Evolutionary conservation across 2,888 invertebrate genomes (phyloP).

Genomic region (Imbricaverruca yamaguchii): DNA sequence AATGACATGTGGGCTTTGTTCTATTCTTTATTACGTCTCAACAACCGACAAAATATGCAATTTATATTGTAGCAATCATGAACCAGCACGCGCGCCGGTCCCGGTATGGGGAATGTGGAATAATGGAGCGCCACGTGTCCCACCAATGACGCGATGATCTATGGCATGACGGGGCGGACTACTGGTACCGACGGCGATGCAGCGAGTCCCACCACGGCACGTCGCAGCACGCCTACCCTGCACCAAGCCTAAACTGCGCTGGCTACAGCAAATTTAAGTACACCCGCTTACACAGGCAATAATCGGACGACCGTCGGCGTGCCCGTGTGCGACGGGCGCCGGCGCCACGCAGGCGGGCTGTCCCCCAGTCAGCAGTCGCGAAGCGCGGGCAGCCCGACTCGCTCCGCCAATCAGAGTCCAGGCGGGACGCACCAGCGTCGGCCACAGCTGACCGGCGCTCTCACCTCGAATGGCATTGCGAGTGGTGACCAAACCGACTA

Average conservation of each 20-base stretch:
- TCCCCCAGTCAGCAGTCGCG: not conserved
- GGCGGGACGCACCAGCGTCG: not conserved
- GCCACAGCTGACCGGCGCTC: no score
- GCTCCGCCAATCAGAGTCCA: not conserved
- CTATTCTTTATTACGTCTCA: not conserved
- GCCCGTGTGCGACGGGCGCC: not conserved
- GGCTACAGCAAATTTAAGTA: not conserved
- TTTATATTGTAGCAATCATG: not conserved
- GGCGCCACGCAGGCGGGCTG: not conserved
- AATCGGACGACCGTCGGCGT: not conserved
- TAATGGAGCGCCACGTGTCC: not conserved
- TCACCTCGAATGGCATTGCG: no score
- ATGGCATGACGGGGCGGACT: not conserved
- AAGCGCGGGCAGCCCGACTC: not conserved
- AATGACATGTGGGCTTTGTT: no score
- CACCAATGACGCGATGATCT: not conserved
- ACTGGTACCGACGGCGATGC: no score
- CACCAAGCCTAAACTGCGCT: not conserved
- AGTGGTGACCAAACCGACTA: no score
- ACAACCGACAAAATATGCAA: conserved; percentile 15
- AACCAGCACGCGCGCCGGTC: not conserved
- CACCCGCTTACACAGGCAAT: not conserved
- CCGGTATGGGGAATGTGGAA: not conserved
- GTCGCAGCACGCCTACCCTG: not conserved
- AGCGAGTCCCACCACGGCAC: not conserved